Evolutionary conservation across 2,113 vertebrate species (phyloP), one percentile per base, ranked within the genome.

Genomic region (Siniperca knerii): DNA sequence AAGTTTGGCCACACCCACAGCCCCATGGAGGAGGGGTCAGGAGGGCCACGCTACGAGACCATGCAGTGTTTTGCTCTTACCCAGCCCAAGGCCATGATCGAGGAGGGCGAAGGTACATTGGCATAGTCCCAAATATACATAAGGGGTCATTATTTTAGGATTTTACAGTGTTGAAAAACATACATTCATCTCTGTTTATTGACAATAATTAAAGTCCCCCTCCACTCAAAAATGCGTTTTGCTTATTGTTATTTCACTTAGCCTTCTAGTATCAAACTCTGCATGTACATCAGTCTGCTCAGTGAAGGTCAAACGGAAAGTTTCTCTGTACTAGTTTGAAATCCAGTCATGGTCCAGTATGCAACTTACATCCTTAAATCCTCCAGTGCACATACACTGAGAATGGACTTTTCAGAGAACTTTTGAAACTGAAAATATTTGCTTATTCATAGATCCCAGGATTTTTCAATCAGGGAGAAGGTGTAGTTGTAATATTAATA

Each of bases 31-130:
- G 98, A 99, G 87, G 97, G 96, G 29, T 84, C 87, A 6, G 96
- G 95, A 62, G 92, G 93, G 81, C 97, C 96, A 6, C 96, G 96
- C 95, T 98, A 98, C 0, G 98, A 99, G 94, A 99, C 97, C 71
- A 99, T 99, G 98, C 98, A 99, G 87, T 99, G 98, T 91, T 99
- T 99, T 80, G 98, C 98, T 81, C 96, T 99, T 42, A 99, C 97
- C 1, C 98, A 99, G 91, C 98, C 98, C 35, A 97, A 98, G 85
- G 97, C 98, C 85, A 99, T 99, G 97, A 97, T 98, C 90, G 98
- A 99, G 89, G 98, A 99, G 82, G 98, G 98, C 0, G 98, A 99
- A 96, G 98, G 98, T 99, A 87, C 25, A 2, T 40, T 25, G 33
- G 33, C 73, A 29, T 8, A 16, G 9, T 13, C 25, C 18, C 8